Conservation (phyloP, 2,888 invertebrate genomes). For the Platerodrilus igneus region DNA sequence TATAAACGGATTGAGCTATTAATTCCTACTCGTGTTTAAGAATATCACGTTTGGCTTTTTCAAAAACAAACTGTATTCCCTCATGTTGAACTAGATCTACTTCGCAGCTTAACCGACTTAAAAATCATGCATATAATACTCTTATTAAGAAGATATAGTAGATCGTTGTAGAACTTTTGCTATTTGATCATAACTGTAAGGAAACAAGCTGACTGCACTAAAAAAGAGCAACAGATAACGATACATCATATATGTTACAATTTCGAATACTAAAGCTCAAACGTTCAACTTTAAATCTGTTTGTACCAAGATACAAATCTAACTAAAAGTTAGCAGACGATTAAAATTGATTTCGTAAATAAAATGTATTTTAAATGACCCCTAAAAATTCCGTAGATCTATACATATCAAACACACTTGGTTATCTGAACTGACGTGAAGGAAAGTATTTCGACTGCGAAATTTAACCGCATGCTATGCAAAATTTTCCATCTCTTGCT, state of each 20-base stretch:
- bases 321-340: no score
- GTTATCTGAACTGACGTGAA: conserved; percentile 26
- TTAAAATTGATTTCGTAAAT: no score
- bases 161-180: conserved; percentile 26
- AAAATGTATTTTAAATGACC: conserved; percentile 22
- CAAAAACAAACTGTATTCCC: conserved; percentile 33
- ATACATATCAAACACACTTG: conserved; percentile 22
- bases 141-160: conserved; percentile 40
- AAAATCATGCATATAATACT: conserved; percentile 38
- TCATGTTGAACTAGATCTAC: conserved; percentile 44
- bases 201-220: conserved; percentile 12
- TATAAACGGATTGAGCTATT: no score
- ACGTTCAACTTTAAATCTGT: no score
- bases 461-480: conserved; percentile 42
- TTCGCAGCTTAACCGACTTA: conserved; percentile 39
- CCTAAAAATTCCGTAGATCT: conserved; percentile 23
- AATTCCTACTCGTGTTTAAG: no score
- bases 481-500: conserved; percentile 43
- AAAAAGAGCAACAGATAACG: conserved; percentile 9
- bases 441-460: conserved; percentile 44
- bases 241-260: conserved; percentile 6
- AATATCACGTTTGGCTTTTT: no score
- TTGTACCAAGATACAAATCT: no score
- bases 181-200: conserved; percentile 24
- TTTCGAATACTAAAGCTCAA: no score